Percentiles rank a stretch among this genome's conserved stretches.
phyloP scores from a whole-genome alignment of 2,797 vertebrate species.

The Prionace glauca region DNA sequence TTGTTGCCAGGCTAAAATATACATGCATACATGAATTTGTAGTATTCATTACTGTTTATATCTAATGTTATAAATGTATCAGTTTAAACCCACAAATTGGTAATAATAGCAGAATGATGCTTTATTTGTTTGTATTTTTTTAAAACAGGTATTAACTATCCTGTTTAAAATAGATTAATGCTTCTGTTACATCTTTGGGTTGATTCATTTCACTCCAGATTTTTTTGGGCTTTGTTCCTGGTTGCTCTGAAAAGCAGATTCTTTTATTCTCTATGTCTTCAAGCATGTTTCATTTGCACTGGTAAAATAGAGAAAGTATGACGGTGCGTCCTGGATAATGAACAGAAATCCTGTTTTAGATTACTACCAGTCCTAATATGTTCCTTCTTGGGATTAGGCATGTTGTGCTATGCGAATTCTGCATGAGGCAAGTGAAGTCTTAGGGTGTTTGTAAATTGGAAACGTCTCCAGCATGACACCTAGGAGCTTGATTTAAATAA shows the following conservation, averaged over 20 bases:
- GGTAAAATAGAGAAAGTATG: not conserved
- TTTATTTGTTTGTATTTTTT: not conserved
- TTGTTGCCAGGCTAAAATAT: not conserved
- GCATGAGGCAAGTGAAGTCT: not conserved
- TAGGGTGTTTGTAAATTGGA: not conserved
- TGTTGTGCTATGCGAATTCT: not conserved
- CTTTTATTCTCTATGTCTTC: not conserved
- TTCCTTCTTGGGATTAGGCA: too few species aligned
- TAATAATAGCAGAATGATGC: not conserved
- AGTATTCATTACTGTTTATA: not conserved
- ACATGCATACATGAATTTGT: not conserved
- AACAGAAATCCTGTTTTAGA: not conserved
- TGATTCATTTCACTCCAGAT: not conserved
- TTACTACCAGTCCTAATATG: not conserved
- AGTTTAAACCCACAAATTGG: not conserved
- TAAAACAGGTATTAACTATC: not conserved
- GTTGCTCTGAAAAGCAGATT: not conserved
- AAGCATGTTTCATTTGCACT: not conserved
- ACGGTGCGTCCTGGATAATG: not conserved
- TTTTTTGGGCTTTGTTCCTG: not conserved
- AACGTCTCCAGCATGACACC: not conserved
- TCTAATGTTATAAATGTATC: not conserved
- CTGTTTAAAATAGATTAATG: conserved; percentile 4
- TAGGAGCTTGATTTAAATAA: not conserved
- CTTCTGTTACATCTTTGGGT: not conserved